Conservation (phyloP, 2,113 vertebrate species). For the Dipodomys stephensi region DNA sequence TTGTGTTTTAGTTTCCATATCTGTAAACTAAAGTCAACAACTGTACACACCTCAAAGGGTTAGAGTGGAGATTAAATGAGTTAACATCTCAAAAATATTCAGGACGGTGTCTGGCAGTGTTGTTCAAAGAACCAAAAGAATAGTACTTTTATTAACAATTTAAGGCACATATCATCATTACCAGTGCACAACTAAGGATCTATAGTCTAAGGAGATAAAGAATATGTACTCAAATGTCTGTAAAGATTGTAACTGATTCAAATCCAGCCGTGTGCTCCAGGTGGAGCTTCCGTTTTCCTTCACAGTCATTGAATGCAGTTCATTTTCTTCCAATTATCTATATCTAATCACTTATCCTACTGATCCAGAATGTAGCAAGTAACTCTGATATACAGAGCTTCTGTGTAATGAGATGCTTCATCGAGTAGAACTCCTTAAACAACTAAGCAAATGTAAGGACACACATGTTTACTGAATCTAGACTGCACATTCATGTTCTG, state of each 20-base stretch:
- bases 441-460: slow-evolving; percentile 56
- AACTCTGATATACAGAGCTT: slow-evolving; percentile 49
- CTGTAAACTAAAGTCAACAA: slow-evolving; percentile 5
- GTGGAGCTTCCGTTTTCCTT: slow-evolving; percentile 20
- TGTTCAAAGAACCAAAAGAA: slow-evolving; percentile 24
- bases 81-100: slow-evolving; percentile 37
- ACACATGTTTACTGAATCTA: slow-evolving; percentile 26
- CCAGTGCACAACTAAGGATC: slow-evolving; percentile 8
- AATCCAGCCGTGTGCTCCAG: slow-evolving; percentile 7
- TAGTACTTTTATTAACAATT: slow-evolving; percentile 6
- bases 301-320: slow-evolving; percentile 37
- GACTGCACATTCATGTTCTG: slow-evolving; percentile 54
- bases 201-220: neutral
- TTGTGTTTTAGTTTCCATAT: slow-evolving; percentile 11
- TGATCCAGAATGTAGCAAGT: slow-evolving; percentile 58
- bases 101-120: neutral
- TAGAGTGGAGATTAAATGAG: slow-evolving; percentile 13
- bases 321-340: slow-evolving; percentile 64
- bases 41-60: neutral
- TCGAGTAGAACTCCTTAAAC: slow-evolving; percentile 58
- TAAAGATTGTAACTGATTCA: slow-evolving; percentile 28
- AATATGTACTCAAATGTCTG: neutral
- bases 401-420: slow-evolving; percentile 70
- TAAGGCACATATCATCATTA: neutral
- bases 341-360: slow-evolving; percentile 65